Conservation (phyloP, 2,113 vertebrate species). For the Grammomys surdaster region DNA sequence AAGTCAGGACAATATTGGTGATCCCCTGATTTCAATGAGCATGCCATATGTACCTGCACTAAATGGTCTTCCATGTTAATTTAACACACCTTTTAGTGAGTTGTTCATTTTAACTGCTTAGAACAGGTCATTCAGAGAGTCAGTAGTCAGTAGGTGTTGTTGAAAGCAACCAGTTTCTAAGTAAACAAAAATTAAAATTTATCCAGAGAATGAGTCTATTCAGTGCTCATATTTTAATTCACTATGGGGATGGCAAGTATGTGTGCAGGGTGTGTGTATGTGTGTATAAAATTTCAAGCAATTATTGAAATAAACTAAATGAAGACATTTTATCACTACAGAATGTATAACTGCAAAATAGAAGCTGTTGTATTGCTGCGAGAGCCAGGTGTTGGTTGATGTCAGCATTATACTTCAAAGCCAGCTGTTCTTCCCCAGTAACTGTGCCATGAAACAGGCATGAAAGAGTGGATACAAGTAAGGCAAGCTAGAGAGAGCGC, state of each 20-base stretch:
- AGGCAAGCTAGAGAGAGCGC: not conserved
- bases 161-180: not conserved
- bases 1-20: not conserved
- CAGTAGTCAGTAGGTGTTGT: not conserved
- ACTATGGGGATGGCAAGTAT: too few species aligned
- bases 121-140: not conserved
- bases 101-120: not conserved
- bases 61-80: not conserved
- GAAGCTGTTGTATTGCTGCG: not conserved
- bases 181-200: constrained; percentile 1
- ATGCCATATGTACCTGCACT: not conserved
- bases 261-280: not conserved
- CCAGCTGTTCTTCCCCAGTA: not conserved
- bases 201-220: not conserved
- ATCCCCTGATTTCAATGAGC: not conserved
- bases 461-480: not conserved
- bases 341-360: not conserved
- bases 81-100: not conserved
- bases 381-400: not conserved
- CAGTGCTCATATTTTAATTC: not conserved
- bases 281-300: constrained; percentile 13
- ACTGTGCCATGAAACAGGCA: constrained; percentile 24
- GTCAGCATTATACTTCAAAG: constrained; percentile 34
- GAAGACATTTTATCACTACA: constrained; percentile 16
- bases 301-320: constrained; percentile 52